Percentiles rank a stretch among this genome's conserved stretches.
Conservation (phyloP, 2,113 vertebrate species). For the Vimba vimba region DNA sequence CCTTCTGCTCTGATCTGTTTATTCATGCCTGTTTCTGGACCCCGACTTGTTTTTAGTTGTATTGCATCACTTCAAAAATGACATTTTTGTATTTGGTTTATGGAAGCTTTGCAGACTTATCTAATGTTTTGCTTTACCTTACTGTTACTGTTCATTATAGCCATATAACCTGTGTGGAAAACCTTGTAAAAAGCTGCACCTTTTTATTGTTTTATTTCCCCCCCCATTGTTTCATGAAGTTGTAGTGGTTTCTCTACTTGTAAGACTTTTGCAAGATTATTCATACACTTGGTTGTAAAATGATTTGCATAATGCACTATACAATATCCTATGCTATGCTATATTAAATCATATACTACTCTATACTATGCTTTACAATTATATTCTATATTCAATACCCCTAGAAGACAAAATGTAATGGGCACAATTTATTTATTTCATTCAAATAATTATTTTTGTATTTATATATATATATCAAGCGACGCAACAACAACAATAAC, state of each 20-base stretch:
- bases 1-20: background rate
- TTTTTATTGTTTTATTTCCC: background rate
- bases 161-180: background rate
- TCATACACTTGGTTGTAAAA: background rate
- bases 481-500: too few species aligned
- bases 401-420: too few species aligned
- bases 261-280: background rate
- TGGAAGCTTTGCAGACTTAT: background rate
- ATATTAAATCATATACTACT: background rate
- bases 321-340: background rate
- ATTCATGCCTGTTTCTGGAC: slow-evolving; percentile 5
- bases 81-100: slow-evolving; percentile 10
- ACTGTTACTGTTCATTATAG: background rate
- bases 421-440: too few species aligned
- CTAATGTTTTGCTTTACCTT: background rate
- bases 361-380: background rate
- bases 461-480: too few species aligned
- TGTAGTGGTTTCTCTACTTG: background rate
- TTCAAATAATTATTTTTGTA: too few species aligned
- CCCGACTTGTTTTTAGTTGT: slow-evolving; percentile 26
- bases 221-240: background rate
- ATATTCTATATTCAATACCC: background rate
- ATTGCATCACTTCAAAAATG: background rate
- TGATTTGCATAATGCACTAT: background rate
- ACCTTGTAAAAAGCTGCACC: background rate